Conservation (phyloP, 2,888 invertebrate genomes). For the Heliconius cydno region DNA sequence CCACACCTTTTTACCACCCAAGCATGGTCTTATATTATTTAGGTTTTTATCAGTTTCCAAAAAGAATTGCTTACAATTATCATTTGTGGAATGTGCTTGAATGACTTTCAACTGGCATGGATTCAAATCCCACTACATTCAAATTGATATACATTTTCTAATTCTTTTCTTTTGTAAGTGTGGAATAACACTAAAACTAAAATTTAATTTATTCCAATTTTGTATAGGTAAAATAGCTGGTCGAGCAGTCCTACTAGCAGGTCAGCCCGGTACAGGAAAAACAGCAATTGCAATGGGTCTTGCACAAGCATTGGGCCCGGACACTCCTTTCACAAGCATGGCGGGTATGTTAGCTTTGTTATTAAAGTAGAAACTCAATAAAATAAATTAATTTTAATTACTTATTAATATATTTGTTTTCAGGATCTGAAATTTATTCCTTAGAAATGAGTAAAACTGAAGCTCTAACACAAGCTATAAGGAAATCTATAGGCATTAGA, state of each 20-base stretch:
- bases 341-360: conserved; percentile 78
- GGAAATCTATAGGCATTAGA: conserved; percentile 98
- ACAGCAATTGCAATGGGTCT: conserved; percentile 99
- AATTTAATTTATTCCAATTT: neutral
- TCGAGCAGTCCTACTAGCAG: conserved; percentile 95
- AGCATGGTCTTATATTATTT: no score
- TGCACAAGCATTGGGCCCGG: conserved; percentile 95
- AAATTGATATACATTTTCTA: no score
- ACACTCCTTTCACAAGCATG: conserved; percentile 99
- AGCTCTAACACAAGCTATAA: conserved; percentile 97
- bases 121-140: no score
- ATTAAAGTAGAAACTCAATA: neutral
- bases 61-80: no score
- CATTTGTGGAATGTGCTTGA: no score
- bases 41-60: no score
- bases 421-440: conserved; percentile 98
- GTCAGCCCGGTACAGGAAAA: conserved; percentile 98
- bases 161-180: no score
- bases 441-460: conserved; percentile 99
- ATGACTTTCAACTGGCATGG: no score
- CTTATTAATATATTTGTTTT: neutral
- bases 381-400: neutral
- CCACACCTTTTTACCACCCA: no score
- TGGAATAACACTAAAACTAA: no score
- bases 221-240: conserved; percentile 94